Evolutionary conservation across 2,797 vertebrate genomes (phyloP).

Genomic region (Epinephelus awoara): DNA sequence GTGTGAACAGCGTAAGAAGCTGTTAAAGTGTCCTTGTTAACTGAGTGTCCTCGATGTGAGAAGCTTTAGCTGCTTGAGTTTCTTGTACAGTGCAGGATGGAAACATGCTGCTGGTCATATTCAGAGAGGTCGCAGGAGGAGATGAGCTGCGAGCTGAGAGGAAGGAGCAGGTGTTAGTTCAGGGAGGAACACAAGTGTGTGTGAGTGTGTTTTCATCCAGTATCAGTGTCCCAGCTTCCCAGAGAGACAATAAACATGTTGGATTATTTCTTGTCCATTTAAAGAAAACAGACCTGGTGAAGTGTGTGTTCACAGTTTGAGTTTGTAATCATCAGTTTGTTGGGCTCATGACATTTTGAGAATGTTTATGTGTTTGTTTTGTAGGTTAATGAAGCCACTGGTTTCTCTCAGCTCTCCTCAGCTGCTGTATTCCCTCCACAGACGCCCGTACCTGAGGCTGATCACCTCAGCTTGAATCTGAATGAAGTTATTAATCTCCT

Average conservation of each 20-base stretch:
- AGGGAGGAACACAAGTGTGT: background rate
- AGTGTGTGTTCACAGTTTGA: no score
- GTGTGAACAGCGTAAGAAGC: slow-evolving; percentile 25
- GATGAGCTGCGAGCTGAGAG: background rate
- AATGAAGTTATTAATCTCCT: slow-evolving; percentile 38
- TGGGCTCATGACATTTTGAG: no score
- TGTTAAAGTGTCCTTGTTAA: slow-evolving; percentile 19
- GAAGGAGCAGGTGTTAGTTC: background rate
- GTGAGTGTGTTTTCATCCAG: no score
- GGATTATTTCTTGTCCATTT: no score
- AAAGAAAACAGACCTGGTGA: no score
- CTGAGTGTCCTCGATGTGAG: slow-evolving; percentile 24
- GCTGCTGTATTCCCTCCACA: background rate
- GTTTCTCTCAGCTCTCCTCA: background rate
- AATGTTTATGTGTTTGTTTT: background rate
- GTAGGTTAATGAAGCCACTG: background rate
- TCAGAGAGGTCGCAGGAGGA: background rate
- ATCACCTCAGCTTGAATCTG: slow-evolving; percentile 12
- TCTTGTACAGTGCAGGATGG: background rate
- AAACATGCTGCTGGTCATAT: slow-evolving; percentile 5
- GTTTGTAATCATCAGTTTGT: no score
- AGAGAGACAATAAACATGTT: no score
- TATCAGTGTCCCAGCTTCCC: no score
- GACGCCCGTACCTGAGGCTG: slow-evolving; percentile 26
- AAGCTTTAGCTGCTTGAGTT: background rate